These are phyloP conservation scores for Spilarctia lutea DNA, from an alignment of 2,888 invertebrate genomes.

Conservation along the genomic window DNA sequence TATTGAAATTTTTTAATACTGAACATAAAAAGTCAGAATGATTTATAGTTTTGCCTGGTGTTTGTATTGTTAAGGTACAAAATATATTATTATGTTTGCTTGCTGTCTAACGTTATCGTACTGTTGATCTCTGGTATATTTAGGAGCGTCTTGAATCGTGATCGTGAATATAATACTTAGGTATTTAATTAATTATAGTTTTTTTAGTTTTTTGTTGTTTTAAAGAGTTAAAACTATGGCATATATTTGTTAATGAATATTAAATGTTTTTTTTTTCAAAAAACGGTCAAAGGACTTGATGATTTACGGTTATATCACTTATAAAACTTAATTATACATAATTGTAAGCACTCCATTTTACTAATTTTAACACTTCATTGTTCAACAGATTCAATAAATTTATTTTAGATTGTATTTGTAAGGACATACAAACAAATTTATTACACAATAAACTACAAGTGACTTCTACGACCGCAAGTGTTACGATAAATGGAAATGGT, in stretches of 20 bases:
- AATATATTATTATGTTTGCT: conserved; percentile 46
- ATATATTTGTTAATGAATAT: neutral
- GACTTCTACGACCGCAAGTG: conserved; percentile 52
- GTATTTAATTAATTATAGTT: conserved; percentile 16
- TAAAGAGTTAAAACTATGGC: neutral
- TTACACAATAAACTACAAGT: conserved; percentile 47
- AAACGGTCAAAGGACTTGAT: too few relatives aligned
- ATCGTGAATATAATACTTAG: conserved; percentile 10
- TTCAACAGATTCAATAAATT: conserved; percentile 39
- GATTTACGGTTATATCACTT: too few relatives aligned
- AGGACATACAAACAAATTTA: conserved; percentile 44
- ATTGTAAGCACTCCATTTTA: conserved; percentile 10
- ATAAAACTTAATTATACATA: too few relatives aligned
- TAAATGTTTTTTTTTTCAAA: too few relatives aligned
- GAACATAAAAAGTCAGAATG: conserved; percentile 63
- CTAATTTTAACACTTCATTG: conserved; percentile 43
- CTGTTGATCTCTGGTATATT: conserved; percentile 28
- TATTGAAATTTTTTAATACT: conserved; percentile 71
- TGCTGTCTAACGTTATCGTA: conserved; percentile 31
- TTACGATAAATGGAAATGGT: conserved; percentile 72
- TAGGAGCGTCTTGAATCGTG: neutral
- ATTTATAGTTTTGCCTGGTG: conserved; percentile 59
- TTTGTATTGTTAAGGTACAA: conserved; percentile 47
- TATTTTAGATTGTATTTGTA: conserved; percentile 39
- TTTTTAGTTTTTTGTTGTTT: neutral